Conservation (phyloP, 2,113 vertebrate species). For the Mystacornis crossleyi region DNA sequence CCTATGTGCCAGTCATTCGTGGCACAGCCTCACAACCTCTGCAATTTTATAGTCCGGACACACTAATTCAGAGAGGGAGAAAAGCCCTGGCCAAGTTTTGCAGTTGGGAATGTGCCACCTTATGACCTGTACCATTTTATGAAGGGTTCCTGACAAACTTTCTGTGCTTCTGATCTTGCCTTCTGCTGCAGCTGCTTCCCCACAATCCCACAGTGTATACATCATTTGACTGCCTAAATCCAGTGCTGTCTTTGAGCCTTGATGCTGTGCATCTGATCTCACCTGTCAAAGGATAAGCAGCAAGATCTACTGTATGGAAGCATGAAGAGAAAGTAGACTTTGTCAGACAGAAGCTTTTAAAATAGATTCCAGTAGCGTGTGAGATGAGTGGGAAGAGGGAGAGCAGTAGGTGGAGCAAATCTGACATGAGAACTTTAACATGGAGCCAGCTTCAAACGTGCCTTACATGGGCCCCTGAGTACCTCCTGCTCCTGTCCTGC, state of each 20-base stretch:
- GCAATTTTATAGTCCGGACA: background rate
- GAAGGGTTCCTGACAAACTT: background rate
- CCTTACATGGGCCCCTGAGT: background rate
- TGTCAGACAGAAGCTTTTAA: background rate
- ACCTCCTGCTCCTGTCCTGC: background rate
- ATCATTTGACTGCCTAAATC: background rate
- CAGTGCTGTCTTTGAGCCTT: background rate
- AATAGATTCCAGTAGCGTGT: background rate
- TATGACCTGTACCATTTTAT: background rate
- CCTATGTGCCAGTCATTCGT: background rate
- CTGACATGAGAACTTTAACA: background rate
- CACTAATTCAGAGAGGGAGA: background rate
- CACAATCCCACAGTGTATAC: fast-evolving
- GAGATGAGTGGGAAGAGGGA: background rate
- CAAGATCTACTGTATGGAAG: background rate
- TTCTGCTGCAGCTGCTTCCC: background rate
- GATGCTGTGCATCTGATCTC: background rate
- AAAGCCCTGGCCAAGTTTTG: background rate
- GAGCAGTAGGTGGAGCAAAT: background rate
- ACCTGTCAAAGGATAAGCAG: background rate
- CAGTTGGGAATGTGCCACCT: background rate
- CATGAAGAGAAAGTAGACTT: background rate
- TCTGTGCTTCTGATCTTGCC: background rate
- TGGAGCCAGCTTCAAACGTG: background rate
- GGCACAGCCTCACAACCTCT: background rate